Base-by-base conservation (phyloP, 2,888 invertebrate species). In the Ischnus inquisitorius region DNA sequence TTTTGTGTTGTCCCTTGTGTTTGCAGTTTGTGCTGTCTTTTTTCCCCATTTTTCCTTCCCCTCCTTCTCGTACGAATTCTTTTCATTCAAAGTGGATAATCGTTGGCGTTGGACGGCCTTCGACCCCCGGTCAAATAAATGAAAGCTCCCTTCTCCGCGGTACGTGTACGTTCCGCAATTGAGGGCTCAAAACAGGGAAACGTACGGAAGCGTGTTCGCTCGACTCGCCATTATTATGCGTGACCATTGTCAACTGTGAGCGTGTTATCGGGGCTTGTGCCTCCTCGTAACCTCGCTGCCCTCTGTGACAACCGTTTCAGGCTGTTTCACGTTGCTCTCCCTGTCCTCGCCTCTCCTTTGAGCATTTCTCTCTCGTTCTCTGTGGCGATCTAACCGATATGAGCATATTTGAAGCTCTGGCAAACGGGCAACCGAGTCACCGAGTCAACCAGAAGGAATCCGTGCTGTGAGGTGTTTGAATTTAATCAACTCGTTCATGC, bases 401-500 rank as follows among this genome's bases (percentile, higher is more conserved):
- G 91, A 92, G 91, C 93, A 93, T 93, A 93, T 93, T 93, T 92
- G 92, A 91, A 71, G 88, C 91, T 91, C 89, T 41, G 64, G 41
- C 69, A 51, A 69, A 71, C 68, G 68, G 60, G 77, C 62, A 83
- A 75, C 79, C 79, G 75, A 65, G 64, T 62, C 46, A 46, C 14
- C 62, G 34, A 74, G 62, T 62, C 60, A 62, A 62, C 75, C 64
- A 64, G 48, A 22, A 48, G 92, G 92, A 88, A 92, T 92, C 90
- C 91, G 89, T 81, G 89, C 88, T 90, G 88, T 90, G 90, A 92
- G 92, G 92, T 92, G 93, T 93, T 93, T 92, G 93, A 93, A 93
- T 93, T 93, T 93, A 93, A 93, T 93, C 93, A 93, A 93, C 92
- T 89, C 90, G 91, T 88, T 92, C 91, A 90, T 92, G 93, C 91